Conservation (phyloP, 2,113 vertebrate genomes). For the Xenus cinereus region DNA sequence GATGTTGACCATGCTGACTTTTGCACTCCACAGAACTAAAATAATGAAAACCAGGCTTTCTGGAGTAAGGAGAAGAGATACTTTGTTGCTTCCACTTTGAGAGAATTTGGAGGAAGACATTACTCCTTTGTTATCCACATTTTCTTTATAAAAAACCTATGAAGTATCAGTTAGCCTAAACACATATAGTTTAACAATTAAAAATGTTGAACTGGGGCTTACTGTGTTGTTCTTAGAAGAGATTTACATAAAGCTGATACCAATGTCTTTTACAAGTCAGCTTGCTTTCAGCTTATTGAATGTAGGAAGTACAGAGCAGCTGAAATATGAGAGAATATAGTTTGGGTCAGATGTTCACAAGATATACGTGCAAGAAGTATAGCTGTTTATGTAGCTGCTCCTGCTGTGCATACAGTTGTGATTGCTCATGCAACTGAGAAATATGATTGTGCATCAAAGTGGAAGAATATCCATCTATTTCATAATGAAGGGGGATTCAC, state of each 20-base stretch:
- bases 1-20: not conserved
- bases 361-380: fast-evolving
- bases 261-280: not conserved
- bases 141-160: not conserved
- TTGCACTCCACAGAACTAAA: not conserved
- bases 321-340: not conserved
- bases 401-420: not conserved
- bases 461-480: not conserved
- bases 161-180: not conserved
- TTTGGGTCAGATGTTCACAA: not conserved
- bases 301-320: not conserved
- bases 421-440: not conserved
- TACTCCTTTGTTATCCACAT: not conserved
- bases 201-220: not conserved
- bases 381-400: not conserved
- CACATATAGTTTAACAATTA: not conserved
- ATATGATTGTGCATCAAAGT: not conserved
- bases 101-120: not conserved
- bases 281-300: not conserved
- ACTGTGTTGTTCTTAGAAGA: not conserved
- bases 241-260: not conserved
- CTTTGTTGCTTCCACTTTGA: not conserved
- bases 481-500: not conserved
- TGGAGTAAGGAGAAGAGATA: not conserved
- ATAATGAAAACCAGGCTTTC: not conserved